A percentile compares a stretch with the other conserved stretches of the same genome.
These are phyloP conservation scores for Cherax quadricarinatus DNA, from an alignment of 1,140 invertebrate species.

Conservation along the genomic window DNA sequence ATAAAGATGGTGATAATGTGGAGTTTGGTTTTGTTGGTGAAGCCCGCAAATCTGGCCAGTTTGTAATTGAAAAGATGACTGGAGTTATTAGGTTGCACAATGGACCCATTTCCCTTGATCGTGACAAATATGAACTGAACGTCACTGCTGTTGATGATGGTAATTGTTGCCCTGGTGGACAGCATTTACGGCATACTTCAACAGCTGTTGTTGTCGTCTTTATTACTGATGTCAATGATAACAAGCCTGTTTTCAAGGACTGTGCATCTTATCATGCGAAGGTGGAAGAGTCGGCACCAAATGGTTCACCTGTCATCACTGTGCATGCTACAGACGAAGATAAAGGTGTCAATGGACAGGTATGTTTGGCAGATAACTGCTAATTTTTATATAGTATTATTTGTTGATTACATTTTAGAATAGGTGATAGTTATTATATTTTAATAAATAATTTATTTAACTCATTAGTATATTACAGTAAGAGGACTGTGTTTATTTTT, in stretches of 20 bases:
- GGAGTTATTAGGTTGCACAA: conserved; percentile 93
- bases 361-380: not conserved
- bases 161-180: conserved; percentile 92
- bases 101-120: conserved; percentile 88
- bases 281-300: conserved; percentile 93
- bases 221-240: conserved; percentile 97
- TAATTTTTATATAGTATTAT: not conserved
- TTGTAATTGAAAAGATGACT: conserved; percentile 96
- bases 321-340: conserved; percentile 96
- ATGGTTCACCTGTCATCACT: conserved; percentile 91
- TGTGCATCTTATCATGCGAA: conserved; percentile 94
- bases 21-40: conserved; percentile 95
- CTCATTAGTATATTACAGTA: no score
- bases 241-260: conserved; percentile 95
- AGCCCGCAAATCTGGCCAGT: conserved; percentile 91
- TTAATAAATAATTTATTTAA: no score
- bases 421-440: no score
- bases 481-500: not conserved
- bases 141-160: conserved; percentile 96
- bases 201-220: conserved; percentile 97
- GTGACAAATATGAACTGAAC: conserved; percentile 93
- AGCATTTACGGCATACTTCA: conserved; percentile 90
- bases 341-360: conserved; percentile 81
- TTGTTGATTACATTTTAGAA: no score
- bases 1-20: conserved; percentile 97